These are phyloP conservation scores for Toxostoma redivivum DNA, from an alignment of 2,113 vertebrate genomes.

Conservation along the genomic window DNA sequence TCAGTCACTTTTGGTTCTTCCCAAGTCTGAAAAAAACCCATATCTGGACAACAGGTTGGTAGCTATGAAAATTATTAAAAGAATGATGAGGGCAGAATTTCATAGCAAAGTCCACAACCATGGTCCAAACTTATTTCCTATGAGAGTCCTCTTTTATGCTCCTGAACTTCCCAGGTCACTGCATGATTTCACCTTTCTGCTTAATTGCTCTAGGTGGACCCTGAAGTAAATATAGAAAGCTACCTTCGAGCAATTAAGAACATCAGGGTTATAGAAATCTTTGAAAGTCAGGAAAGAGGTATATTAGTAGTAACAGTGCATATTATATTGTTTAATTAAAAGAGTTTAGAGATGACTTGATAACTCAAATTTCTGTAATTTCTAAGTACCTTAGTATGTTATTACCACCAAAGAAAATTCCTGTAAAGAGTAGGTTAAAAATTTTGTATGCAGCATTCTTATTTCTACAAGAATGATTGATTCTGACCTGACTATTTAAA, in stretches of 20 bases:
- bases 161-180: not conserved
- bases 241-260: not conserved
- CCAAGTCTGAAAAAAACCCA: not conserved
- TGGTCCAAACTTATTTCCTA: not conserved
- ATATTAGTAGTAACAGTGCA: not conserved
- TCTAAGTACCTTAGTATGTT: not conserved
- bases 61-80: not conserved
- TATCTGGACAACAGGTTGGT: not conserved
- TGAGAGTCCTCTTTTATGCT: not conserved
- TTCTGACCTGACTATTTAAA: not conserved
- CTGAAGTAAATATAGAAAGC: not conserved
- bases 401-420: not conserved
- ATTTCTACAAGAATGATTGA: not conserved
- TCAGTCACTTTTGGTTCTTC: not conserved
- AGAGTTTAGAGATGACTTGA: not conserved
- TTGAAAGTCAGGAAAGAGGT: not conserved
- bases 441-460: not conserved
- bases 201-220: not conserved
- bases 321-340: not conserved
- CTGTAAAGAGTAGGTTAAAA: not conserved
- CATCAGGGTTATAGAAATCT: not conserved
- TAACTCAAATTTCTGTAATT: not conserved
- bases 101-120: fast-evolving
- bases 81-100: not conserved
- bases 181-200: not conserved